Conservation (phyloP, 1,140 invertebrate genomes). For the Heliconius hewitsoni region DNA sequence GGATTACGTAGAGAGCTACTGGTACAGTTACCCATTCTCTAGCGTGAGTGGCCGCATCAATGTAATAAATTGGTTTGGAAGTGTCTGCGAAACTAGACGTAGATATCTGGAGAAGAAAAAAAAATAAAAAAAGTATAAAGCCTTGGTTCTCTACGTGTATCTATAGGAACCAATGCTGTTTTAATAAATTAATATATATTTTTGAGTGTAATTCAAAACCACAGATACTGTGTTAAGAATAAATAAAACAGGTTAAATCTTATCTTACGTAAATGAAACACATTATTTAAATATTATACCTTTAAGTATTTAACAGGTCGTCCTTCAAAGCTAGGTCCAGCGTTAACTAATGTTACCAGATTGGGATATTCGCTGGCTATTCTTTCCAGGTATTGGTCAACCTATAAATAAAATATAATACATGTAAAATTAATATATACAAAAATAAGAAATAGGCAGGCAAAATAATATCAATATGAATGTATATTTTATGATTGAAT, state of each 20-base stretch:
- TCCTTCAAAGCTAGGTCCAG: conserved; percentile 49
- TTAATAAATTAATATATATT: too few relatives aligned
- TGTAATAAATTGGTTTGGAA: conserved; percentile 68
- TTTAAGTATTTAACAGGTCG: conserved; percentile 48
- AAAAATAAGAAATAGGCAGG: too few relatives aligned
- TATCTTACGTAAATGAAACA: too few relatives aligned
- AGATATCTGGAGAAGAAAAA: conserved; percentile 49
- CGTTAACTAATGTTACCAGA: conserved; percentile 46
- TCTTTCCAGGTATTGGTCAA: conserved; percentile 45
- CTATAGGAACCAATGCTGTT: too few relatives aligned
- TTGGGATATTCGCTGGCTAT: conserved; percentile 45
- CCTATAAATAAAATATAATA: conserved; percentile 26
- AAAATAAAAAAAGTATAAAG: not conserved
- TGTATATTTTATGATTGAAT: too few relatives aligned
- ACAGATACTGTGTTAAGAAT: too few relatives aligned
- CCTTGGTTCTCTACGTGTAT: too few relatives aligned
- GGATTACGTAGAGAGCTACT: conserved; percentile 83
- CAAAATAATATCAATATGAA: too few relatives aligned
- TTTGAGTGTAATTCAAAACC: too few relatives aligned
- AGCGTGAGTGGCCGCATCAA: conserved; percentile 84
- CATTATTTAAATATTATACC: conserved; percentile 27
- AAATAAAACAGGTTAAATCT: too few relatives aligned
- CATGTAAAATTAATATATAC: too few relatives aligned
- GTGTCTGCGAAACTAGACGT: conserved; percentile 57
- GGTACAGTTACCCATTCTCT: conserved; percentile 88